Evolutionary conservation across 2,113 vertebrate genomes (phyloP).

Genomic region (Leuciscus idus): DNA sequence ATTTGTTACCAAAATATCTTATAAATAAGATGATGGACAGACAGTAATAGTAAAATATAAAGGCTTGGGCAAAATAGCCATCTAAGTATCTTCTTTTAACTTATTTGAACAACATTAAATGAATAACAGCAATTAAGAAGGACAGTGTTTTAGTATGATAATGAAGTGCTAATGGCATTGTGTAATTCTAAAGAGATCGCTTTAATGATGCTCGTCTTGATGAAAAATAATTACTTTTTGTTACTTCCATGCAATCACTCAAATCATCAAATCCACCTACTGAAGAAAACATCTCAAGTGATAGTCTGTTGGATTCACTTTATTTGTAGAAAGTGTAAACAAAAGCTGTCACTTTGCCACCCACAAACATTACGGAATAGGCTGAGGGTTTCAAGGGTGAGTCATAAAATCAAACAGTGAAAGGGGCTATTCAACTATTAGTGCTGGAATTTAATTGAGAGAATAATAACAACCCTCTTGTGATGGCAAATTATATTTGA

Average conservation of each 20-base stretch:
- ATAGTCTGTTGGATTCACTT: background rate
- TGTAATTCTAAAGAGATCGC: background rate
- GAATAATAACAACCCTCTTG: slow-evolving; percentile 31
- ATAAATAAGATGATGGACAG: background rate
- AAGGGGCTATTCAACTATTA: slow-evolving; percentile 10
- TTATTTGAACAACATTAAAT: background rate
- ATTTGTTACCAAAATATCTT: background rate
- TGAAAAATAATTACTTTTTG: slow-evolving; percentile 12
- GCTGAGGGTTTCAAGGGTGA: slow-evolving; percentile 28
- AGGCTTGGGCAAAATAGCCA: background rate
- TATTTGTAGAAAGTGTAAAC: slow-evolving; percentile 13
- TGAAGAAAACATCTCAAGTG: slow-evolving; percentile 5
- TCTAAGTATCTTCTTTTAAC: background rate
- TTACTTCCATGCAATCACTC: slow-evolving; percentile 11
- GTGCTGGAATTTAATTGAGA: slow-evolving; percentile 23
- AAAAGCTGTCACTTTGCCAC: slow-evolving; percentile 31
- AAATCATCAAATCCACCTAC: slow-evolving; percentile 17
- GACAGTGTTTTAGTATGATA: background rate
- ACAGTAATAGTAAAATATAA: background rate
- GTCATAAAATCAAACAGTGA: slow-evolving; percentile 22
- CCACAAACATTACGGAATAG: slow-evolving; percentile 4
- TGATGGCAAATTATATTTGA: background rate
- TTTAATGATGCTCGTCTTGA: slow-evolving; percentile 20
- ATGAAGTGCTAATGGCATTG: slow-evolving; percentile 6
- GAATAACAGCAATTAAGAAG: background rate